Conservation (phyloP, 2,888 invertebrate species). For the Helleia helle region DNA sequence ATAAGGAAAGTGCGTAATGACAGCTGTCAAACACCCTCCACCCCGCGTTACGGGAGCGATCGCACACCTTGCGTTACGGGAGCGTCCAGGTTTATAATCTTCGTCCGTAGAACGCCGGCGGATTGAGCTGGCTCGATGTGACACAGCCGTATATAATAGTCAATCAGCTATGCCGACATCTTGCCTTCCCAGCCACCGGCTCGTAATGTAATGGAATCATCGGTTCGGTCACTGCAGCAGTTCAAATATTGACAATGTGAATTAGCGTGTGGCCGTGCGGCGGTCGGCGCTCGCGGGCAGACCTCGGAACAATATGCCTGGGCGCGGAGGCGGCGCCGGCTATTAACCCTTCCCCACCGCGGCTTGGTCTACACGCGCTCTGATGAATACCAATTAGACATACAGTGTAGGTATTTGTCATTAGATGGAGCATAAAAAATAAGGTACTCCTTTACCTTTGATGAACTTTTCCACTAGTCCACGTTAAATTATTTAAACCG, state of each 20-base stretch:
- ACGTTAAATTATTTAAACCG: constrained; percentile 6
- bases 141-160: constrained; percentile 83
- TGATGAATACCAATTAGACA: constrained; percentile 72
- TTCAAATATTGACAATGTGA: constrained; percentile 61
- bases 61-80: constrained; percentile 38
- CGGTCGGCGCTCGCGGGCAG: constrained; percentile 64
- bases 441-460: constrained; percentile 25
- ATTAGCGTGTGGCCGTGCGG: constrained; percentile 51
- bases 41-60: constrained; percentile 61
- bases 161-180: constrained; percentile 92
- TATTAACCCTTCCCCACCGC: constrained; percentile 75
- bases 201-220: constrained; percentile 40
- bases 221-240: constrained; percentile 32
- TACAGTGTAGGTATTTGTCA: constrained; percentile 48
- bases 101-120: constrained; percentile 64
- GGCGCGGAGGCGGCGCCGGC: constrained; percentile 72
- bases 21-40: constrained; percentile 64
- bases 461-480: constrained; percentile 26
- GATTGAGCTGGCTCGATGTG: constrained; percentile 86
- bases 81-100: constrained; percentile 41
- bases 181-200: constrained; percentile 83
- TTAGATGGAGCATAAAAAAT: constrained; percentile 26
- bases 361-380: constrained; percentile 67
- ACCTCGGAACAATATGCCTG: constrained; percentile 70
- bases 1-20: constrained; percentile 41